Conservation (phyloP, 2,113 vertebrate genomes). For the Micromys minutus region DNA sequence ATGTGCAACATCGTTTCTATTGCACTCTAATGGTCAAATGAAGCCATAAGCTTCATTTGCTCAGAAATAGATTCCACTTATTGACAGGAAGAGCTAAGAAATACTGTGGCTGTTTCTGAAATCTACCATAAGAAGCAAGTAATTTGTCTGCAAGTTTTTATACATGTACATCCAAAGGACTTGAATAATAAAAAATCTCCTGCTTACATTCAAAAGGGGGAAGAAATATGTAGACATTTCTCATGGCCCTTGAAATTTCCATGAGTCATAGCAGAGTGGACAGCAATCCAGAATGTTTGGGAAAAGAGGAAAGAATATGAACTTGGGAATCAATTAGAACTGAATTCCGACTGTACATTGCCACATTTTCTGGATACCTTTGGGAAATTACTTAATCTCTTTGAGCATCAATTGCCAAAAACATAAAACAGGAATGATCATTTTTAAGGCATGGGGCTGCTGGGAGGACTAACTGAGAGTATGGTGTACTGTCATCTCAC, state of each 20-base stretch:
- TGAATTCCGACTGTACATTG: slow-evolving; percentile 6
- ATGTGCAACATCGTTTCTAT: not conserved
- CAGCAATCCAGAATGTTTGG: not conserved
- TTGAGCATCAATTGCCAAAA: slow-evolving; percentile 31
- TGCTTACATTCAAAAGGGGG: slow-evolving; percentile 5
- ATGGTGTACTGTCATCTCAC: not conserved
- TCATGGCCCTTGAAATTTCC: not conserved
- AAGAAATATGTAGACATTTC: not conserved
- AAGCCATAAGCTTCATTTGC: not conserved
- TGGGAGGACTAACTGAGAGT: slow-evolving; percentile 34
- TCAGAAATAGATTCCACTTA: not conserved
- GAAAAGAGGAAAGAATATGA: not conserved
- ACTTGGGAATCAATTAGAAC: not conserved
- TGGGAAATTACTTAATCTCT: slow-evolving; percentile 15
- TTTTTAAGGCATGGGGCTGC: not conserved
- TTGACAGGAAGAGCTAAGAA: slow-evolving; percentile 19
- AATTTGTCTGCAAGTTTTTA: not conserved
- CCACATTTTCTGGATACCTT: not conserved
- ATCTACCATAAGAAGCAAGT: not conserved
- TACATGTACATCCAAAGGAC: not conserved
- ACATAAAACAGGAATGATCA: slow-evolving; percentile 11
- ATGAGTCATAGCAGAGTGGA: not conserved
- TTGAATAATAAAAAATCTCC: slow-evolving; percentile 7
- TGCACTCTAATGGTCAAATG: not conserved
- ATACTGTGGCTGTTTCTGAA: slow-evolving; percentile 18